Conservation (phyloP, 1,140 invertebrate species). For the Andrena cerasifolii region DNA sequence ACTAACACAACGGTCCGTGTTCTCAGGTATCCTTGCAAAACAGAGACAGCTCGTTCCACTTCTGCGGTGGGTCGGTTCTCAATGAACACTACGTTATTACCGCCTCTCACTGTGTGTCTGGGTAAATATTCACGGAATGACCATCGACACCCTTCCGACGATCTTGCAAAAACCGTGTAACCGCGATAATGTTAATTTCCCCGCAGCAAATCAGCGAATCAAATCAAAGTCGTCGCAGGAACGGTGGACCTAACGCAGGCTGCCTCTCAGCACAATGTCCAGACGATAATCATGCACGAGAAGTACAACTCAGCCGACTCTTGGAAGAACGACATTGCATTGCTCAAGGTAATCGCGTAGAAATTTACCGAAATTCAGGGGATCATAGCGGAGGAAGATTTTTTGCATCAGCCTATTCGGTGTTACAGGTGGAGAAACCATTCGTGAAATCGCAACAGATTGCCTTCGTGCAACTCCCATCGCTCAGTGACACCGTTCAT, state of each 20-base stretch:
- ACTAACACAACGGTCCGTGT: background rate
- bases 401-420: too few relatives aligned
- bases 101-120: slow-evolving; percentile 81
- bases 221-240: slow-evolving; percentile 50
- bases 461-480: slow-evolving; percentile 34
- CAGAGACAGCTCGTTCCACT: slow-evolving; percentile 40
- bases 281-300: slow-evolving; percentile 59
- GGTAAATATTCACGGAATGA: slow-evolving; percentile 22
- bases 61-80: slow-evolving; percentile 83
- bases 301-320: slow-evolving; percentile 42
- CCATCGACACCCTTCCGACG: background rate
- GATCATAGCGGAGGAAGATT: background rate
- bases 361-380: background rate
- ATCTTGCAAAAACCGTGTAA: background rate
- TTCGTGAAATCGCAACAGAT: slow-evolving; percentile 27
- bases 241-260: slow-evolving; percentile 39
- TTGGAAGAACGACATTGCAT: slow-evolving; percentile 64
- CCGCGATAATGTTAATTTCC: background rate
- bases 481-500: background rate
- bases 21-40: slow-evolving; percentile 57
- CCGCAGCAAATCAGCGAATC: background rate
- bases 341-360: slow-evolving; percentile 53
- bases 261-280: background rate
- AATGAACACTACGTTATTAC: slow-evolving; percentile 80
- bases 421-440: slow-evolving; percentile 41